Conservation (phyloP, 2,888 invertebrate genomes). For the Lydus trimaculatus region DNA sequence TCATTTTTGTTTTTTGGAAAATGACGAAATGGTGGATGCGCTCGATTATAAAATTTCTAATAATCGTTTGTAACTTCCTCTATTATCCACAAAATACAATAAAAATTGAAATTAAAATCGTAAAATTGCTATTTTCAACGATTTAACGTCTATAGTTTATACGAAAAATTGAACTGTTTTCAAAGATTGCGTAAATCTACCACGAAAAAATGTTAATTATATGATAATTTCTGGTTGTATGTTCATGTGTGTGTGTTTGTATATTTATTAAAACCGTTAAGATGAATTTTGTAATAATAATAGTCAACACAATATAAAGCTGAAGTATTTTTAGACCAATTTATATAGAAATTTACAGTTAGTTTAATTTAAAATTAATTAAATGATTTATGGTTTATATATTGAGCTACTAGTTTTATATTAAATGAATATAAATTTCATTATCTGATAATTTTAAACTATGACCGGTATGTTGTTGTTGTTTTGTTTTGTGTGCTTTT, state of each 20-base stretch:
- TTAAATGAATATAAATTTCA: not conserved
- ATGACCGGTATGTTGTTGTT: constrained; percentile 15
- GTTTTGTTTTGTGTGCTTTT: not conserved
- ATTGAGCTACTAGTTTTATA: not conserved
- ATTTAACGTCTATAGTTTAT: not conserved
- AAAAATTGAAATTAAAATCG: not conserved
- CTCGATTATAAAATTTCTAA: not conserved
- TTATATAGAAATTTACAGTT: not conserved
- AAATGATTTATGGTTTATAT: not conserved
- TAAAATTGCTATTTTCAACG: not conserved
- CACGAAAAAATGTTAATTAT: not conserved
- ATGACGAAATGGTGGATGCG: constrained; percentile 4
- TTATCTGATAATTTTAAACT: constrained; percentile 17
- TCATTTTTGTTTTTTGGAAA: not conserved
- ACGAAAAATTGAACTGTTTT: not conserved
- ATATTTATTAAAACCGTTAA: not conserved
- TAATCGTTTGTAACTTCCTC: not conserved
- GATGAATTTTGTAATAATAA: not conserved
- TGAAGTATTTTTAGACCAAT: not conserved
- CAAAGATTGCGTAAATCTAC: not conserved
- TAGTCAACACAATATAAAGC: not conserved
- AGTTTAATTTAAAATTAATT: not conserved
- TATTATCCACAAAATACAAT: not conserved
- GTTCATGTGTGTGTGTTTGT: too few relatives aligned
- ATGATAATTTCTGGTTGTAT: not conserved